Base-by-base conservation (phyloP, 1,140 invertebrate genomes). In the Monomorium pharaonis region DNA sequence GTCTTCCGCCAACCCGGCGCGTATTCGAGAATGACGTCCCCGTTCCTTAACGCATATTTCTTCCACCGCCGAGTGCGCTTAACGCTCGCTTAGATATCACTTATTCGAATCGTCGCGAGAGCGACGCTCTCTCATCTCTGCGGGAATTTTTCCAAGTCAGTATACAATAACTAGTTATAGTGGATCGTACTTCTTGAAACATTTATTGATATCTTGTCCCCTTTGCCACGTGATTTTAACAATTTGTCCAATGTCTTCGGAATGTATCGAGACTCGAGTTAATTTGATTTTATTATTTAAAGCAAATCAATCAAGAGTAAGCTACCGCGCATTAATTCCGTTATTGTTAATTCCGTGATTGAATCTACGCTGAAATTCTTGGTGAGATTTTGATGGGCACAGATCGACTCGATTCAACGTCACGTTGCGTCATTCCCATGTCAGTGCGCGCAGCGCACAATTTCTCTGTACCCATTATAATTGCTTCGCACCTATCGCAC, bases 21-120 rank as follows among this genome's bases (percentile, higher is more conserved):
- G 70, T 65, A 81, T 81, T 63, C 63, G 84, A 58, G 84, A 88
- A 83, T 86, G 77, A 72, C 83, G 16, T 70, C 51, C 27, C 30
- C 49, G 51, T 89, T 81, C 74, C 78, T 84, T 84, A 37, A 60
- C 84, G 76, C 27, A 44, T 54, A 76, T 77, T 84, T 88, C 75
- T 90, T 83, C 21, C 56, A 14, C n/a, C 27, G 47, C 37, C 49
- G 37, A 75, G 58, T 47, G 56, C 58, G 65, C 70, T 89, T 83
- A 87, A 74, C 76, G 56, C 75, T 88, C 86, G 24, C 51, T 90
- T 69, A 84, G 85, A 88, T 88, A 86, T 90, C 86, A 60, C 63
- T 88, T 86, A 80, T 30, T 42, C 63, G 27, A 74, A 78, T 89
- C 65, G 21, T 42, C 44, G 27, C 51, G 24, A n/a, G 24, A 24